Evolutionary conservation across 1,140 invertebrate species (phyloP), one percentile per base, ranked within the genome.

Genomic region (Drosophila neocordata): DNA sequence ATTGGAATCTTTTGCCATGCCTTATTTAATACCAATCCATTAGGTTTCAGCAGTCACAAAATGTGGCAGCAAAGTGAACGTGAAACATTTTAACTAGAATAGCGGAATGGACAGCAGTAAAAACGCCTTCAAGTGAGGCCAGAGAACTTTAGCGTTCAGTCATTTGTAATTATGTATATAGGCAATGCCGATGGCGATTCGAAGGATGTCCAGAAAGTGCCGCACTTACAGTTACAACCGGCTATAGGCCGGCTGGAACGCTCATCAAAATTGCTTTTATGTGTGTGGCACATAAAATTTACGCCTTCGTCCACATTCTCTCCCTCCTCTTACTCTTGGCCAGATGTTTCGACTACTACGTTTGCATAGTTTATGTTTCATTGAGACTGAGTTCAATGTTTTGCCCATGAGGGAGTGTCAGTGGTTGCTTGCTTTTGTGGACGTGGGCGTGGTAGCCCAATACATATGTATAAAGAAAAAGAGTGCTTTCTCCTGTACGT

Each of bases 181-280:
- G 41, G 1, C 15, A 20, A 20, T 48, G 41, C 41, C 15, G 27
- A 31, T 31, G 18, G 41, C 15, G 83, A 81, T 79, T 73, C 68
- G 56, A 55, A 62, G 68, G 77, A 69, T 66, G 66, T 66, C 69
- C 66, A 64, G 82, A 77, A 81, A 81, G 73, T 85, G 81, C 66
- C 69, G 73, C 81, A 84, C 81, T 84, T 84, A 74, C 81, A 59
- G 77, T 68, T 55, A 87, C 82, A 81, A 69, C 7, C 7, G 44
- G 44, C 27, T 27, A 48, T 63, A 22, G 57, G 13, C 27, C 8
- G 24, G 53, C 9, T 74, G 71, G 71, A 72, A 74, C 82, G 83
- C 82, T 88, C 82, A 87, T 87, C 82, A 87, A 87, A 87, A 87
- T 87, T 82, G 83, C 78, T 88, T 87, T 87, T 87, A 88, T 87